These are phyloP conservation scores for Anas acuta DNA, from an alignment of 2,797 vertebrate species.

Conservation along the genomic window DNA sequence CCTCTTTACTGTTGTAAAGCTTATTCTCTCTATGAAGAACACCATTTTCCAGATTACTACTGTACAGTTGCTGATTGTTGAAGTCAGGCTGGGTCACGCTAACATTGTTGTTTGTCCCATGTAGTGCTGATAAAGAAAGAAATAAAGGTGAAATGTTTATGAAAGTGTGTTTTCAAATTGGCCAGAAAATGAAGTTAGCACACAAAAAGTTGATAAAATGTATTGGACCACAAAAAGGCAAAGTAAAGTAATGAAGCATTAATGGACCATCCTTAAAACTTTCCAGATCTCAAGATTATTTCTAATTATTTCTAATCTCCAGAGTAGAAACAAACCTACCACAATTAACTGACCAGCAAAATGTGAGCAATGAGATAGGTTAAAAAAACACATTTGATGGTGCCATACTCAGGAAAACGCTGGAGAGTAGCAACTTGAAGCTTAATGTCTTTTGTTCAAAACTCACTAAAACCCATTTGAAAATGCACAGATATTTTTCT, in stretches of 20 bases:
- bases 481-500: not conserved
- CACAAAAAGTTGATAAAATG: conserved; percentile 10
- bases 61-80: not conserved
- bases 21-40: not conserved
- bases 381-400: not conserved
- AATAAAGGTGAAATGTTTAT: conserved; percentile 21
- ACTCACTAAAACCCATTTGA: not conserved
- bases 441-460: not conserved
- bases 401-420: not conserved
- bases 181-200: not conserved
- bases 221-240: conserved; percentile 15
- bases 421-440: not conserved
- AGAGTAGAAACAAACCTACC: not conserved
- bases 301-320: no score
- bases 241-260: conserved; percentile 9
- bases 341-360: conserved; percentile 7
- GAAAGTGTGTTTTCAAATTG: conserved; percentile 19
- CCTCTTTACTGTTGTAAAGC: not conserved
- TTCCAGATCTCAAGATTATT: not conserved
- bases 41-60: not conserved
- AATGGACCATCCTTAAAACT: conserved; percentile 22
- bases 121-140: not conserved
- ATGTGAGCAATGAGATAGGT: not conserved
- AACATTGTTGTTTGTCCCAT: not conserved
- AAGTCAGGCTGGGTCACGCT: not conserved